Percentiles rank a stretch among this genome's conserved stretches.
phyloP scores from a whole-genome alignment of 1,140 invertebrate species.

The Drosophila elegans region DNA sequence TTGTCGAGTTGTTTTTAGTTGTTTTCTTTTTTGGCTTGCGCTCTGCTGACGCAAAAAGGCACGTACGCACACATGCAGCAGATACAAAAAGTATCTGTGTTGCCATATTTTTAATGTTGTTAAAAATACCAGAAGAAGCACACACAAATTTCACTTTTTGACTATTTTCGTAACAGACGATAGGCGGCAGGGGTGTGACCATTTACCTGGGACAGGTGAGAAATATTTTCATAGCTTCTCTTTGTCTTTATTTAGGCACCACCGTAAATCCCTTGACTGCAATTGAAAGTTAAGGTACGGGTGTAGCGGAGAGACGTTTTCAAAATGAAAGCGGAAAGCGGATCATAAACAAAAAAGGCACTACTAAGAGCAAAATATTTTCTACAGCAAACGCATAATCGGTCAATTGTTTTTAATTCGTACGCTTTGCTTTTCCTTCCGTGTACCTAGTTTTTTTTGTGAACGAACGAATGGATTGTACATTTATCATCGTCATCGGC shows the following conservation, averaged over 20 bases:
- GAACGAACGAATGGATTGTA: constrained; percentile 17
- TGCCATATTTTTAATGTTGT: constrained; percentile 35
- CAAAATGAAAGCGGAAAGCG: constrained; percentile 47
- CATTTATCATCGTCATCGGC: constrained; percentile 52
- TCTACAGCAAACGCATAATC: constrained; percentile 18
- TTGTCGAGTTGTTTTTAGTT: constrained; percentile 17
- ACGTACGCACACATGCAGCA: constrained; percentile 54
- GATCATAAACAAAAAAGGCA: constrained; percentile 20
- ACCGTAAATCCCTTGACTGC: constrained; percentile 18
- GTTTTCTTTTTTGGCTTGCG: constrained; percentile 40
- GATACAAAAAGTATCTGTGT: constrained; percentile 19
- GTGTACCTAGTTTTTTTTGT: constrained; percentile 7
- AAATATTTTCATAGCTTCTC: constrained; percentile 52
- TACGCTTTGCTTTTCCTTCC: constrained; percentile 31
- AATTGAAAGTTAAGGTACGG: constrained; percentile 34
- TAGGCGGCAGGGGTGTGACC: constrained; percentile 27
- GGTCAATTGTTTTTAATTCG: constrained; percentile 41
- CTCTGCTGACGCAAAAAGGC: constrained; percentile 69
- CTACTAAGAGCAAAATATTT: constrained; percentile 28
- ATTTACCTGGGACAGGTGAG: constrained; percentile 52
- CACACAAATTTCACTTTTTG: constrained; percentile 77
- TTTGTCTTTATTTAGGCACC: constrained; percentile 23
- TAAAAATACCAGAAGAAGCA: constrained; percentile 32
- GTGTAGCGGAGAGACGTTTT: constrained; percentile 22
- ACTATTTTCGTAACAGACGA: constrained; percentile 61